Base-by-base conservation (phyloP, 35 echinoderm and acorn worm genomes). In the Nesometra sesokonis region DNA sequence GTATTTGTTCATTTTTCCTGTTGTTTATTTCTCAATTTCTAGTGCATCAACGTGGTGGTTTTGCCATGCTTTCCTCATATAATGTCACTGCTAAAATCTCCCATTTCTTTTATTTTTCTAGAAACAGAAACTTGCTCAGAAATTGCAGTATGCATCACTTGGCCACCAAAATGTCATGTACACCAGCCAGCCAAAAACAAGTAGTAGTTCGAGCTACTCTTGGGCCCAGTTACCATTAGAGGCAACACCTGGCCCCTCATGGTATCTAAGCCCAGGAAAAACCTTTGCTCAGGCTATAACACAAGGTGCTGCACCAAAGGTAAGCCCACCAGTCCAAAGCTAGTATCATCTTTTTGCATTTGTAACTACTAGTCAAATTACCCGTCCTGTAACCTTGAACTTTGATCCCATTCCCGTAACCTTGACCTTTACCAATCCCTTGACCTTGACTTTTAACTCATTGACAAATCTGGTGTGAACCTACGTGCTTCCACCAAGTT, bases 71-170 rank as follows among this genome's bases (percentile, higher is more conserved):
- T n/a, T n/a, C n/a, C n/a, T n/a, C n/a, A n/a, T n/a, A 27, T 78
- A 23, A 5, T 30, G 80, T 30, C 17, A 82, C 33, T 85, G 29
- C 57, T 17, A 17, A 11, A 0, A 31, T 57, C 46, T 29, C 32
- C 21, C 36, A 36, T 88, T 46, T 36, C 11, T 11, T 21, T 31
- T 27, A 35, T 17, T 23, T 40, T 81, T 82, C 32, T 82, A 91
- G 89, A 91, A 91, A 81, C 89, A 91, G 31, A 91, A 91, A 78
- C 77, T 91, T 15, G 84, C 85, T 32, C 82, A 91, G 36, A 90
- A 90, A 43, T 77, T 91, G 21, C 84, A 86, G 77, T 40, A 80
- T 67, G 52, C 52, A 5, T 67, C 52, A 11, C 52, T 17, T 11
- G 52, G 52, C 8, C 52, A 43, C 15, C 39, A 4, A 43, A 43